phyloP scores from a whole-genome alignment of 2,888 invertebrate genomes.

The Nineta flava region DNA sequence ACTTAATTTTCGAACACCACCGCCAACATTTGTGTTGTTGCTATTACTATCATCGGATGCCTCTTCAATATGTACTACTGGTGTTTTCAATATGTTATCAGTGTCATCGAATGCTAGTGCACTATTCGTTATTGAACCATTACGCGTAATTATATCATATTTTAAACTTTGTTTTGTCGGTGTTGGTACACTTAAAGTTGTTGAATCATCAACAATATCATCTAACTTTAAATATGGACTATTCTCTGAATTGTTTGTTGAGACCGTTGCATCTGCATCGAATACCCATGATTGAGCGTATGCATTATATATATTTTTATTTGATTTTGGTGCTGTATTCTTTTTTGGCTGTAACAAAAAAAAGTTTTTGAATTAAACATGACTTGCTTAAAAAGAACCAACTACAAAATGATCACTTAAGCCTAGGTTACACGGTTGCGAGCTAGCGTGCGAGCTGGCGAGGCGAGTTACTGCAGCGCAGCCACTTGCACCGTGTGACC shows the following conservation, averaged over 20 bases:
- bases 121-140: background rate
- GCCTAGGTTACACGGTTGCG: too few relatives aligned
- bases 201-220: constrained; percentile 14
- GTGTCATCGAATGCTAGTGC: background rate
- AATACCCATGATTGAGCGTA: constrained; percentile 36
- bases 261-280: constrained; percentile 23
- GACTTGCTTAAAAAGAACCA: too few relatives aligned
- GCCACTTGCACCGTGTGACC: too few relatives aligned
- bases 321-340: constrained; percentile 22
- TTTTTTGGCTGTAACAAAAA: constrained; percentile 24
- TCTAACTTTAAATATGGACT: constrained; percentile 9
- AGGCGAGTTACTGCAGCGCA: too few relatives aligned
- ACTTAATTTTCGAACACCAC: constrained; percentile 28
- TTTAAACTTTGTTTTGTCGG: constrained; percentile 2
- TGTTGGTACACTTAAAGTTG: constrained; percentile 4
- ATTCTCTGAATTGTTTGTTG: constrained; percentile 17
- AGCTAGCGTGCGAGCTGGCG: too few relatives aligned
- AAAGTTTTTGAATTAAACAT: background rate
- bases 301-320: constrained; percentile 24
- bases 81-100: constrained; percentile 14
- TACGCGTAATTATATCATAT: background rate
- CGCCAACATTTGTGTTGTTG: constrained; percentile 17
- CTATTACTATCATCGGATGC: constrained; percentile 26
- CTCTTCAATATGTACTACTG: constrained; percentile 29
- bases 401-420: too few relatives aligned